phyloP scores from a whole-genome alignment of 2,888 invertebrate species.

The Scaptomyza reducta region DNA sequence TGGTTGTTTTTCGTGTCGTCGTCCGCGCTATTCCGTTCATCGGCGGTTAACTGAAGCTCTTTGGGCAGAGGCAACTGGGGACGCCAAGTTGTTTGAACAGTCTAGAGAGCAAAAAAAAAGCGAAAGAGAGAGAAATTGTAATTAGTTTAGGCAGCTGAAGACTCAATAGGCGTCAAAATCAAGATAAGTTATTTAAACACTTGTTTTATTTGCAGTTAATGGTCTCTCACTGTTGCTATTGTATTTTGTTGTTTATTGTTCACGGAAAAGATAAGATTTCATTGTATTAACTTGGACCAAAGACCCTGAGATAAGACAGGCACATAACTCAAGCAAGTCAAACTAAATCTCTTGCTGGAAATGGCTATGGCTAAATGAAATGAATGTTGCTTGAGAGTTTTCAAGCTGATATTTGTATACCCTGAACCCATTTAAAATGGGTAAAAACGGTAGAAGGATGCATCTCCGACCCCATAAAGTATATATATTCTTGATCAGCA shows the following conservation, averaged over 20 bases:
- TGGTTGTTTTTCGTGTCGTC: slow-evolving; percentile 65
- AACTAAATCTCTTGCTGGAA: slow-evolving; percentile 24
- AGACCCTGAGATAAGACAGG: slow-evolving; percentile 45
- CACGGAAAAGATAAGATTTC: slow-evolving; percentile 46
- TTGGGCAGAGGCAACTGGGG: slow-evolving; percentile 84
- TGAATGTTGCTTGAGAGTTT: slow-evolving; percentile 4
- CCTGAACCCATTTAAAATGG: no score
- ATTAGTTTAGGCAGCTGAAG: slow-evolving; percentile 29
- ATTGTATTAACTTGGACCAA: slow-evolving; percentile 50
- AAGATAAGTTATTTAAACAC: slow-evolving; percentile 63
- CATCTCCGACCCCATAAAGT: no score
- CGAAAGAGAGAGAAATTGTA: slow-evolving; percentile 11
- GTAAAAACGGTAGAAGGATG: no score
- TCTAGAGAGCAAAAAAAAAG: slow-evolving; percentile 66
- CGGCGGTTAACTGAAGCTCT: slow-evolving; percentile 79
- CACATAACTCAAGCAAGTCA: slow-evolving; percentile 10
- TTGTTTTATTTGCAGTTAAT: slow-evolving; percentile 63
- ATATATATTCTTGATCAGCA: no score
- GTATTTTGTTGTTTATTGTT: slow-evolving; percentile 27
- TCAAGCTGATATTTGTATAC: not conserved
- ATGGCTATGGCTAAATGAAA: not conserved
- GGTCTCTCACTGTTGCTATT: slow-evolving; percentile 19
- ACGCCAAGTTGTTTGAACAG: slow-evolving; percentile 84
- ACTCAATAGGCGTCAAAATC: slow-evolving; percentile 43
- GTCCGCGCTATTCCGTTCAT: slow-evolving; percentile 69